Evolutionary conservation across 2,113 vertebrate species (phyloP).

Genomic region (Crypturellus undulatus): DNA sequence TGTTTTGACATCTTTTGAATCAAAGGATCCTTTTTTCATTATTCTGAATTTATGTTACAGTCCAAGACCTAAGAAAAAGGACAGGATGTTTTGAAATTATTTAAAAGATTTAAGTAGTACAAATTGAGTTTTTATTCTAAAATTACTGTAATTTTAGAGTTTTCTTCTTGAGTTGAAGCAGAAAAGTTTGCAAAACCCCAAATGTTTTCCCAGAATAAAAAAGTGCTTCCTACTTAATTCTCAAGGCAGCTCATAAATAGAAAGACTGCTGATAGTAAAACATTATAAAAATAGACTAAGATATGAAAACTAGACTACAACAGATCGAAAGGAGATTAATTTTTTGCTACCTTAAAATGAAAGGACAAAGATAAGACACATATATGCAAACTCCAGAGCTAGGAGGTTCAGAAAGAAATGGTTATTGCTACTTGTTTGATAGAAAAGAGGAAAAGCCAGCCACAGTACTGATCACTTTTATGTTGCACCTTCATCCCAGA

Average conservation of each 20-base stretch:
- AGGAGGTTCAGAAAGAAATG: neutral
- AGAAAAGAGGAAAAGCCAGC: neutral
- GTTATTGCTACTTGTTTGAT: neutral
- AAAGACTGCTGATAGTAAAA: neutral
- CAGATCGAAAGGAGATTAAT: neutral
- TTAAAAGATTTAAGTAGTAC: neutral
- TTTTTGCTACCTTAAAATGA: neutral
- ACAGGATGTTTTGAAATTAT: constrained; percentile 8
- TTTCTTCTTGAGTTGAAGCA: neutral
- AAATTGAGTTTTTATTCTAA: neutral
- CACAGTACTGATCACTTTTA: neutral
- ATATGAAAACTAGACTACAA: neutral
- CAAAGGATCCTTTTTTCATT: neutral
- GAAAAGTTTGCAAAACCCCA: neutral
- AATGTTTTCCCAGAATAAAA: neutral
- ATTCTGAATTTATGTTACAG: neutral
- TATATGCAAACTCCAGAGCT: neutral
- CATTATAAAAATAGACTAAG: neutral
- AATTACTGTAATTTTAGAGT: neutral
- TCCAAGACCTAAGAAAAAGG: neutral
- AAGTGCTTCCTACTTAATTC: neutral
- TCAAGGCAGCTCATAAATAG: neutral
- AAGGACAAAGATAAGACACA: neutral
- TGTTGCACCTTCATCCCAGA: neutral
- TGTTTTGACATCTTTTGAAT: constrained; percentile 46